Base-by-base conservation (phyloP, 2,113 vertebrate genomes). In the Gasterosteus nipponicus region DNA sequence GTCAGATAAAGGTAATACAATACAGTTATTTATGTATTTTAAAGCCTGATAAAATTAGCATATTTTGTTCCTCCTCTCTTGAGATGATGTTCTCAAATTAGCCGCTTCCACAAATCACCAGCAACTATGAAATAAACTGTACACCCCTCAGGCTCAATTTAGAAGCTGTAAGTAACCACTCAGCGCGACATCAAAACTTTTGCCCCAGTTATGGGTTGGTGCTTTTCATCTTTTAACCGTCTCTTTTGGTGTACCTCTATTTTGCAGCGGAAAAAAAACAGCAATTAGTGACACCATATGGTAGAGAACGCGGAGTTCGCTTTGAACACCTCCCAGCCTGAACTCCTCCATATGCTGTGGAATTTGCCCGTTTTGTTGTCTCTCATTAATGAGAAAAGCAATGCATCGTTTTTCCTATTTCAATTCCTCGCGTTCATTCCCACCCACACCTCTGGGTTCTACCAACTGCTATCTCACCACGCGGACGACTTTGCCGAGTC, bases 201-300 rank as follows among this genome's bases (percentile, higher is more conserved):
- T 80, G 84, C 76, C 89, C 89, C 83, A 92, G 72, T 90, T 91
- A 85, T 70, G 62, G 68, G 22, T 42, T 44, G 80, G 81, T 76
- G 77, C 86, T 78, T 80, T 64, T 54, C 72, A 81, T 81, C 77
- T 78, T 76, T 89, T 72, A 85, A 73, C 77, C 72, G 19, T 82
- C 75, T 82, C 84, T 80, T 89, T 90, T 86, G 71, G 80, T 81
- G 78, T 80, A 83, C 82, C 85, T 93, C 86, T 88, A 77, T 86
- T 83, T 85, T 19, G 33, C 77, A 78, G 78, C 42, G 87, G 87
- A 90, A 83, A 90, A 83, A 90, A 91, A 90, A 80, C 89, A 82
- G 92, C 92, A 95, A 94, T 94, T 94, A 94, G 93, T 89, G 89
- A 87, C 84, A 87, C 93, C 94, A 95, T 94, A 95, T 95, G 94